Evolutionary conservation across 2,113 vertebrate species (phyloP).

Genomic region (Microcebus ravelobensis): DNA sequence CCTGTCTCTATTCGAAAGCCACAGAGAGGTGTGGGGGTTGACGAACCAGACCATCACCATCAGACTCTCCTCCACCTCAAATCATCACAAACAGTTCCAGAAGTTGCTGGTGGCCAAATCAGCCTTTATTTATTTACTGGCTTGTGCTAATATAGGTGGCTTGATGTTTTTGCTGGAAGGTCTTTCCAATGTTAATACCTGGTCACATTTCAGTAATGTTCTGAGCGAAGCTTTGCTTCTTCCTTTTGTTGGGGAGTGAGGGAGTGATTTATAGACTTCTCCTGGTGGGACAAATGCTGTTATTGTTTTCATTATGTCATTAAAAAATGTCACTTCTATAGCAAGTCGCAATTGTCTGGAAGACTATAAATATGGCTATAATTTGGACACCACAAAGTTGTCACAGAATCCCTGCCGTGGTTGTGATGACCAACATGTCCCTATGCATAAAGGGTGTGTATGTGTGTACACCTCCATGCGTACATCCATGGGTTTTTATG

Average conservation of each 20-base stretch:
- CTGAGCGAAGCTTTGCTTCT: constrained; percentile 52
- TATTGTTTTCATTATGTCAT: constrained; percentile 74
- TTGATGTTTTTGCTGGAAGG: background rate
- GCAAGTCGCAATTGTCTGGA: constrained; percentile 76
- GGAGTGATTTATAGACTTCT: constrained; percentile 52
- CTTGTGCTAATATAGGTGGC: background rate
- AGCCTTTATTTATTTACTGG: background rate
- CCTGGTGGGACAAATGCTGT: constrained; percentile 62
- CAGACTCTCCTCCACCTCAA: background rate
- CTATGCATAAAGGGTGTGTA: background rate
- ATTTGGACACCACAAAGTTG: constrained; percentile 74
- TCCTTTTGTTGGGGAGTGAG: constrained; percentile 40
- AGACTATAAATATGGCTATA: constrained; percentile 87
- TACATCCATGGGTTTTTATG: background rate
- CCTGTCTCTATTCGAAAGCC: constrained; percentile 44
- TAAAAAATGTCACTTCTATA: constrained; percentile 79
- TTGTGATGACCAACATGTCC: background rate
- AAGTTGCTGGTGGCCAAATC: background rate
- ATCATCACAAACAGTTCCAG: background rate
- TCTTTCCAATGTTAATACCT: background rate
- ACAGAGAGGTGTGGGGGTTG: constrained; percentile 1
- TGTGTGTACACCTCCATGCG: no score
- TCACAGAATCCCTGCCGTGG: constrained; percentile 53
- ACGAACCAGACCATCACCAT: background rate
- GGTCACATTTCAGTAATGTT: background rate